phyloP scores from a whole-genome alignment of 2,888 invertebrate genomes.

The Mellilla xanthometata region DNA sequence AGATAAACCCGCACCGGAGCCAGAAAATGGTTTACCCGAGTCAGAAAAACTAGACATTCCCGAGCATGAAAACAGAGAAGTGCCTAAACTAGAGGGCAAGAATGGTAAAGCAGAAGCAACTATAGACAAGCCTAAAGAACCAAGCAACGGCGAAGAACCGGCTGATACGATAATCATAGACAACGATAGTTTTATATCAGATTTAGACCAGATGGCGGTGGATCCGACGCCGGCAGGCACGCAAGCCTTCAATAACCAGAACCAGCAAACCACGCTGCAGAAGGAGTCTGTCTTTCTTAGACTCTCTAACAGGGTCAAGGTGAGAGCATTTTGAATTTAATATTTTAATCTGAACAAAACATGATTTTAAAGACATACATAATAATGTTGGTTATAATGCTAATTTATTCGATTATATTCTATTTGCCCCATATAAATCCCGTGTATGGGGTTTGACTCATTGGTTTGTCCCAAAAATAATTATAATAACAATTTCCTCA shows the following conservation, averaged over 20 bases:
- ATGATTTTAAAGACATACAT: too few relatives aligned
- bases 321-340: conserved; percentile 53
- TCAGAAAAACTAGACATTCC: conserved; percentile 48
- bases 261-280: conserved; percentile 77
- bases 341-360: too few relatives aligned
- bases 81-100: conserved; percentile 43
- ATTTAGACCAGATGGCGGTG: conserved; percentile 77
- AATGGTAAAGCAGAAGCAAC: conserved; percentile 51
- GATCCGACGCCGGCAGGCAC: conserved; percentile 67
- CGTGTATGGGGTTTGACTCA: too few relatives aligned
- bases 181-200: conserved; percentile 77
- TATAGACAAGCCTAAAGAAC: conserved; percentile 61
- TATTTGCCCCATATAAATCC: too few relatives aligned
- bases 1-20: conserved; percentile 48
- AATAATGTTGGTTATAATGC: too few relatives aligned
- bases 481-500: too few relatives aligned
- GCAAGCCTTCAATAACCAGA: conserved; percentile 49
- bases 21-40: conserved; percentile 42
- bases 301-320: conserved; percentile 97
- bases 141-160: conserved; percentile 49
- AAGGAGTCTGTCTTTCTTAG: conserved; percentile 98
- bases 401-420: too few relatives aligned
- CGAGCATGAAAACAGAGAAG: conserved; percentile 54
- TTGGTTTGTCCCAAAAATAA: too few relatives aligned
- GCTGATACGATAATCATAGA: conserved; percentile 66